A percentile compares a stretch with the other conserved stretches of the same genome.
These are phyloP conservation scores for Threskiornis aethiopicus DNA, from an alignment of 2,797 vertebrate genomes.

Conservation along the genomic window DNA sequence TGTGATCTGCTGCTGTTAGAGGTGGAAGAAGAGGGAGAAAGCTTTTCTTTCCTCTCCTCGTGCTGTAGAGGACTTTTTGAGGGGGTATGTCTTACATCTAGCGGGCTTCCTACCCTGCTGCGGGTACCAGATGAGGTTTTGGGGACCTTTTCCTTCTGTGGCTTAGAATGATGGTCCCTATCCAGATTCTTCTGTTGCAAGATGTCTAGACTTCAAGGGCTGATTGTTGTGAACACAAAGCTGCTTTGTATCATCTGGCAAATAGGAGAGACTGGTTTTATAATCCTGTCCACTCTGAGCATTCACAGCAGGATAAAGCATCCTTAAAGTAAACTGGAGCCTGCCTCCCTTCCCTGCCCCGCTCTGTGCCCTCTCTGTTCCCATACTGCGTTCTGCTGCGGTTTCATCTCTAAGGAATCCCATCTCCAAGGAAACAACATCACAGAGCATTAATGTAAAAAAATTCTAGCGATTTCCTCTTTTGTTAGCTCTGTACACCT, in stretches of 20 bases:
- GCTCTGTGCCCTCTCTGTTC: slow-evolving; percentile 1
- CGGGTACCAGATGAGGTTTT: not conserved
- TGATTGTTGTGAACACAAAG: slow-evolving; percentile 3
- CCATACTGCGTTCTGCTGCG: not conserved
- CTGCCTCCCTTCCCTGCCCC: not conserved
- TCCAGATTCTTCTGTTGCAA: not conserved
- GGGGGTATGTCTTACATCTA: fast-evolving
- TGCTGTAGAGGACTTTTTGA: not conserved
- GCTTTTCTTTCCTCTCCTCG: not conserved
- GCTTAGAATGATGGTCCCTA: not conserved
- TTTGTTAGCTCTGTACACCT: slow-evolving; percentile 14
- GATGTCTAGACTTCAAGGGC: not conserved
- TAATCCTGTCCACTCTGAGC: not conserved
- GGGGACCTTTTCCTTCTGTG: not conserved
- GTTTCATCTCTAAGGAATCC: slow-evolving; percentile 25
- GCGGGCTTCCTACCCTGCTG: not conserved
- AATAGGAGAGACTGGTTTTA: slow-evolving; percentile 8
- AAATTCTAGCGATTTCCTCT: slow-evolving; percentile 11
- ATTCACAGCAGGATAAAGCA: slow-evolving; percentile 39
- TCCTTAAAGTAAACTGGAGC: slow-evolving; percentile 42
- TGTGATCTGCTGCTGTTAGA: not conserved
- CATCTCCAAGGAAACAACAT: slow-evolving; percentile 40
- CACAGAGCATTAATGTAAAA: not conserved
- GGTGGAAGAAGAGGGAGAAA: not conserved
- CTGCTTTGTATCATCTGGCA: slow-evolving; percentile 34